Evolutionary conservation across 2,113 vertebrate genomes (phyloP).

Genomic region (Gavia stellata): DNA sequence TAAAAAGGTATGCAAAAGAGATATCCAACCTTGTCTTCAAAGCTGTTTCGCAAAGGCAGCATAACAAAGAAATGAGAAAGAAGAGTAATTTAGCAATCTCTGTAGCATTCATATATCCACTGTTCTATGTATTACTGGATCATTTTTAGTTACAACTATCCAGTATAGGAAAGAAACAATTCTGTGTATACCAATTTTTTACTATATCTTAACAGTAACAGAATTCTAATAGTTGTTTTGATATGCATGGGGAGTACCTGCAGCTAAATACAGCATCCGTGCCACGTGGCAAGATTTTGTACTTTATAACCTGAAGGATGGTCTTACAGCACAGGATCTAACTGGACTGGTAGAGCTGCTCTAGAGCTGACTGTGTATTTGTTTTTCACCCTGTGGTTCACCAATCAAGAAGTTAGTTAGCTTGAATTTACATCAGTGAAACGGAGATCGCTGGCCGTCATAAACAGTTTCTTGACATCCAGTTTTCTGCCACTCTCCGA

Average conservation of each 20-base stretch:
- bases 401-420: background rate
- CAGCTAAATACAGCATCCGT: background rate
- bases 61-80: conserved; percentile 66
- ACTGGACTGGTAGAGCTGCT: background rate
- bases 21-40: conserved; percentile 76
- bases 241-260: background rate
- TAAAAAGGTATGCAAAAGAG: conserved; percentile 41
- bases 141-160: background rate
- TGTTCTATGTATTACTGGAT: background rate
- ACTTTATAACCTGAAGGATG: background rate
- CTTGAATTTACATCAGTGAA: background rate
- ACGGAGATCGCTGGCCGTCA: background rate
- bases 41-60: conserved; percentile 79
- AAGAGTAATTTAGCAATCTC: conserved; percentile 52
- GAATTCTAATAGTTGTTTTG: background rate
- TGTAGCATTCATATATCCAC: background rate
- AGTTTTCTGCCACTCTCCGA: background rate
- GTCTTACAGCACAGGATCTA: background rate
- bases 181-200: background rate
- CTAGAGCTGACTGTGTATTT: background rate
- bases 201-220: background rate
- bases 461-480: background rate
- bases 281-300: background rate
- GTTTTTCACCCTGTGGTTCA: background rate
- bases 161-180: background rate